phyloP scores from a whole-genome alignment of 2,888 invertebrate genomes.

The Lithophane ornitopus region DNA sequence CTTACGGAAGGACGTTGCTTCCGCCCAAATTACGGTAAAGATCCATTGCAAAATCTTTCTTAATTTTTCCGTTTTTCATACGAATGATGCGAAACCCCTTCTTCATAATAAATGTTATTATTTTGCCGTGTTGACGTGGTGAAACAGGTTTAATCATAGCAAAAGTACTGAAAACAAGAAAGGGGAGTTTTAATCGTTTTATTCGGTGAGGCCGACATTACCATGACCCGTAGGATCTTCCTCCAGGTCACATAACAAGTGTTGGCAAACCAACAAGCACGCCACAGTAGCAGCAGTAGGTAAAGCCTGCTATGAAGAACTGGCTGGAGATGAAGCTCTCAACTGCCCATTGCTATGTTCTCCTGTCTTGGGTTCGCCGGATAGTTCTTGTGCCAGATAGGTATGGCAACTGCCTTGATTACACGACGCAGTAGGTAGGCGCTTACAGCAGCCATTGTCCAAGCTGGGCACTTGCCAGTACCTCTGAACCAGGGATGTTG shows the following conservation, averaged over 20 bases:
- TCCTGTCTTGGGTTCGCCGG: background rate
- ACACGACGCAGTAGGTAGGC: background rate
- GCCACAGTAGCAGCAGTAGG: background rate
- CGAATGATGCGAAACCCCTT: slow-evolving; percentile 92
- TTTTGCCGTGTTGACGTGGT: slow-evolving; percentile 93
- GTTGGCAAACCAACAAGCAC: background rate
- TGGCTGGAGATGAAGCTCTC: background rate
- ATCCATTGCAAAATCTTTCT: slow-evolving; percentile 92
- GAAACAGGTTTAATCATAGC: slow-evolving; percentile 95
- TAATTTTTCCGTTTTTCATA: slow-evolving; percentile 93
- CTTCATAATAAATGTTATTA: slow-evolving; percentile 93
- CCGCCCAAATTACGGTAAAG: slow-evolving; percentile 91
- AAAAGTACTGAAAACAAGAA: slow-evolving; percentile 91
- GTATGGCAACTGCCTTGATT: background rate
- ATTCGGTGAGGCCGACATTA: background rate
- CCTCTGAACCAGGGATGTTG: too few relatives aligned
- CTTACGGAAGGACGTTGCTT: slow-evolving; percentile 91
- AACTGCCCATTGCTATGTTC: background rate
- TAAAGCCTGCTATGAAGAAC: background rate
- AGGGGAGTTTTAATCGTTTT: background rate
- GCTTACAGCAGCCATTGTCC: background rate
- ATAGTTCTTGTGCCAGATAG: background rate
- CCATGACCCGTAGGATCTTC: background rate
- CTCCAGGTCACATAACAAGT: background rate
- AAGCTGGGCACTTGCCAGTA: background rate